A percentile compares a stretch with the other conserved stretches of the same genome.
These are phyloP conservation scores for Lycocerus yunnanus DNA, from an alignment of 2,888 invertebrate species.

Conservation along the genomic window DNA sequence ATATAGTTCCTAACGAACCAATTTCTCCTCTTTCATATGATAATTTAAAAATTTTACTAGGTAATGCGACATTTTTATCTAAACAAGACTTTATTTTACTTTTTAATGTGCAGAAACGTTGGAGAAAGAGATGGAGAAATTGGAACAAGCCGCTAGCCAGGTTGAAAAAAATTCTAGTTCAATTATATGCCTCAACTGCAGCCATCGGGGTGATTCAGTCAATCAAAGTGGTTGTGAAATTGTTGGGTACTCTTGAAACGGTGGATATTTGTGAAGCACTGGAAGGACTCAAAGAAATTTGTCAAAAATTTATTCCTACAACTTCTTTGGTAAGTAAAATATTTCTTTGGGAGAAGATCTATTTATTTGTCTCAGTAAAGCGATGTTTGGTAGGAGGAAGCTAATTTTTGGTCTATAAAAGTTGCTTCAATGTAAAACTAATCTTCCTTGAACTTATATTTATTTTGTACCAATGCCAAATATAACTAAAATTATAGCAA, in stretches of 20 bases:
- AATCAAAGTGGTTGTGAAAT: slow-evolving; percentile 89
- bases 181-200: slow-evolving; percentile 57
- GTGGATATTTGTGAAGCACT: slow-evolving; percentile 82
- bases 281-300: slow-evolving; percentile 41
- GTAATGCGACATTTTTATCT: slow-evolving; percentile 52
- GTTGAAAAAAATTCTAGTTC: slow-evolving; percentile 50
- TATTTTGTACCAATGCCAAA: too few relatives aligned
- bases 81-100: neutral
- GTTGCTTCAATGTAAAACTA: too few relatives aligned
- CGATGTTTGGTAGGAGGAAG: too few relatives aligned
- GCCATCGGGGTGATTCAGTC: slow-evolving; percentile 81
- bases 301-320: slow-evolving; percentile 19
- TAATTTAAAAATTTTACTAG: slow-evolving; percentile 81
- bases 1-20: slow-evolving; percentile 77
- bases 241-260: slow-evolving; percentile 88
- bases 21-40: slow-evolving; percentile 76
- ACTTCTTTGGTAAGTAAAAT: slow-evolving; percentile 19
- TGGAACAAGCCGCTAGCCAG: slow-evolving; percentile 68
- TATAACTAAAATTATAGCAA: too few relatives aligned
- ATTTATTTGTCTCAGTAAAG: too few relatives aligned
- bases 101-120: slow-evolving; percentile 66
- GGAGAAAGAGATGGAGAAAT: slow-evolving; percentile 79
- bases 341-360: neutral
- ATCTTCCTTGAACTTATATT: too few relatives aligned
- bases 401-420: too few relatives aligned